A percentile compares a stretch with the other conserved stretches of the same genome.
Evolutionary conservation across 2,797 vertebrate genomes (phyloP).

Genomic region (Miichthys miiuy): DNA sequence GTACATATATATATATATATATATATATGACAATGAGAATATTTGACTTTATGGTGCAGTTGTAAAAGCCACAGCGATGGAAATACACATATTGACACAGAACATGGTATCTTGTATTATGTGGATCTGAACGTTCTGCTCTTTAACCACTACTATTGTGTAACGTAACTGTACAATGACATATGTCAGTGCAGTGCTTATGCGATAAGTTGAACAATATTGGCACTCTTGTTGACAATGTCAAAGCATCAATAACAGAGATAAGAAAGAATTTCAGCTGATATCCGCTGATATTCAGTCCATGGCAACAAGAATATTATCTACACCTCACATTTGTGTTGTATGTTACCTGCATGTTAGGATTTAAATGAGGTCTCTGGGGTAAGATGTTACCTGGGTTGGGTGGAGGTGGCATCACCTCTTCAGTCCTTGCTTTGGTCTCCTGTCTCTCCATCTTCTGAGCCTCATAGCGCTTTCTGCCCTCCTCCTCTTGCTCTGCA

Average conservation of each 20-base stretch:
- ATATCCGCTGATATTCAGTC: background rate
- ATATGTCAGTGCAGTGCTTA: background rate
- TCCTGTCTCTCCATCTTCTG: constrained; percentile 93
- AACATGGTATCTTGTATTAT: background rate
- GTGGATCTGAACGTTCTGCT: background rate
- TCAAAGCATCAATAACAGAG: background rate
- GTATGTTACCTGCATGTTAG: background rate
- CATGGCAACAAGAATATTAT: background rate
- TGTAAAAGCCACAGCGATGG: background rate
- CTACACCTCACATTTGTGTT: background rate
- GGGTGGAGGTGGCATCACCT: constrained; percentile 79
- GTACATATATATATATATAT: no score
- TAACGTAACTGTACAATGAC: background rate
- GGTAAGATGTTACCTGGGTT: constrained; percentile 86
- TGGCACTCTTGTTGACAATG: background rate
- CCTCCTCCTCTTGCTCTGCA: constrained; percentile 90
- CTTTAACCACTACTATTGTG: background rate
- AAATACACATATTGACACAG: background rate
- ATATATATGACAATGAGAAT: no score
- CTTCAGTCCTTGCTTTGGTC: constrained; percentile 88
- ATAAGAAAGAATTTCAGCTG: background rate
- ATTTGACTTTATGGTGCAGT: background rate
- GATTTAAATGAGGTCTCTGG: background rate
- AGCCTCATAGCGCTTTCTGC: constrained; percentile 91
- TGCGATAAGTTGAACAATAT: background rate